phyloP scores from a whole-genome alignment of 2,888 invertebrate genomes.

The Leuctra nigra region DNA sequence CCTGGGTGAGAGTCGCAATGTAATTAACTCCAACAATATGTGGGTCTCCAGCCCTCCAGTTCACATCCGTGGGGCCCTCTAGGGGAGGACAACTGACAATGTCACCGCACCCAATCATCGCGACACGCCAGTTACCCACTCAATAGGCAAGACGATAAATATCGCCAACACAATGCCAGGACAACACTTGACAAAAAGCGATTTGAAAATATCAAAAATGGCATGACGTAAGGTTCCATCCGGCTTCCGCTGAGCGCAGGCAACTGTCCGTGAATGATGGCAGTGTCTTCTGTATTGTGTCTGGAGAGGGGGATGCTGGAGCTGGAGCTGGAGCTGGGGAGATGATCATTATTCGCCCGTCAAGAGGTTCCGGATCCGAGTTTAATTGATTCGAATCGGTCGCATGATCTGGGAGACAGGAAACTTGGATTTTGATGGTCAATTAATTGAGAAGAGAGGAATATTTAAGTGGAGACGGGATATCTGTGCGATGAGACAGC shows the following conservation, averaged over 20 bases:
- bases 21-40: no score
- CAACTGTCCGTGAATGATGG: constrained; percentile 25
- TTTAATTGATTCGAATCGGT: constrained; percentile 48
- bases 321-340: no score
- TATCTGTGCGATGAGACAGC: no score
- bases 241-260: constrained; percentile 19
- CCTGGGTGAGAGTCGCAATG: no score
- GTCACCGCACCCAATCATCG: constrained; percentile 6
- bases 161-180: constrained; percentile 1
- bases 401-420: neutral
- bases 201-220: constrained; percentile 19
- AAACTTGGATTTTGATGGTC: neutral
- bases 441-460: neutral
- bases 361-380: constrained; percentile 50
- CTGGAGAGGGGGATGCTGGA: no score
- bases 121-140: constrained; percentile 3
- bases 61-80: neutral
- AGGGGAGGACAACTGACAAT: no score
- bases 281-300: constrained; percentile 15
- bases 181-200: constrained; percentile 19
- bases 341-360: constrained; percentile 20
- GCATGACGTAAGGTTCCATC: constrained; percentile 20
- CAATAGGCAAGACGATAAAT: no score
- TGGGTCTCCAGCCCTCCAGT: neutral
- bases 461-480: neutral